Conservation (phyloP, 1,140 invertebrate species). For the Cydia strobilella region DNA sequence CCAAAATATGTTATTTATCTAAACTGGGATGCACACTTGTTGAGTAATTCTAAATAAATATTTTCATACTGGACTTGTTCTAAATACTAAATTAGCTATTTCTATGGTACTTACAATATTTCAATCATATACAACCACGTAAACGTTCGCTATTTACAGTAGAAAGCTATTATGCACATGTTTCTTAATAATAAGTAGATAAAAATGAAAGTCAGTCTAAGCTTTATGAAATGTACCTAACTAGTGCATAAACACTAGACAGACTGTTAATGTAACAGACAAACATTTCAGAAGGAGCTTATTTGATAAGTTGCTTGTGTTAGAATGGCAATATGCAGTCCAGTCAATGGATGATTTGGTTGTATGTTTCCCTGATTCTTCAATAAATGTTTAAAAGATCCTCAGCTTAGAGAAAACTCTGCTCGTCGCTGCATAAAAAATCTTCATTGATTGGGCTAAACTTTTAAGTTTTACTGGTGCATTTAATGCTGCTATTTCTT, state of each 20-base stretch:
- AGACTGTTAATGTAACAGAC: background rate
- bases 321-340: background rate
- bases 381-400: too few relatives aligned
- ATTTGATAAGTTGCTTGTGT: conserved; percentile 1
- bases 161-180: conserved; percentile 4
- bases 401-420: too few relatives aligned
- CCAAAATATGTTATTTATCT: conserved; percentile 36
- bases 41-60: conserved; percentile 57
- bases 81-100: background rate
- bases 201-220: background rate
- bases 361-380: background rate
- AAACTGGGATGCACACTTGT: conserved; percentile 53
- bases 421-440: background rate
- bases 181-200: background rate
- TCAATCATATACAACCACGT: background rate
- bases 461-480: background rate
- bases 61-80: conserved; percentile 46
- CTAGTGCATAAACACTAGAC: background rate
- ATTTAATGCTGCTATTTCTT: background rate
- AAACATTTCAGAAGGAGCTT: background rate
- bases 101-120: background rate
- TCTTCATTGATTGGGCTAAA: background rate
- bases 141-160: background rate
- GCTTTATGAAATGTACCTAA: background rate
- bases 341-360: background rate